Base-by-base conservation (phyloP, 1,140 invertebrate species). In the Aphelinus atriplicis region DNA sequence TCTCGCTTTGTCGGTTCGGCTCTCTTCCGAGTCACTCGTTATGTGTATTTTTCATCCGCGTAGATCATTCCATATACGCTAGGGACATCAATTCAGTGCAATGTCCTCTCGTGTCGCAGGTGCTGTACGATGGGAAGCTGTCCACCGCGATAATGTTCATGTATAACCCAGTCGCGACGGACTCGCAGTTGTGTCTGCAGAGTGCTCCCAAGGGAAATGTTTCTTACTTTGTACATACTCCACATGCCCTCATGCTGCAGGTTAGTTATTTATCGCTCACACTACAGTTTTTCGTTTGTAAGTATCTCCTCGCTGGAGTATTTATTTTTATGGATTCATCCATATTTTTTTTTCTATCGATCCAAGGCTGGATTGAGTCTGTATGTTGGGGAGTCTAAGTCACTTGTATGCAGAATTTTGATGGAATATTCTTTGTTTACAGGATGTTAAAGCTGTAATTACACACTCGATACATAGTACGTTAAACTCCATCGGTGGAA, bases 401-500 rank as follows among this genome's bases (percentile, higher is more conserved):
- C 26, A 26, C 26, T 26, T 26, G 26, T 26, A 26, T 26, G 26
- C 26, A 26, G 26, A 56, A 10, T 67, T 67, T 42, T 48, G 42
- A 51, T 60, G 10, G 53, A 42, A 69, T 50, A 48, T 26, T 64
- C 64, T 7, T 60, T 51, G 9, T 82, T 90, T 91, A 63, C 86
- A 98, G 96, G 97, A 98, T 85, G 98, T 99, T 77, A 99, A 99
- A 91, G 97, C 98, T 78, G 96, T 99, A 76, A 96, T 98, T 82
- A 99, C 98, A 71, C 96, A 99, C 90, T 99, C 98, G 78, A 99
- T 99, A 88, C 97, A 99, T 89, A 97, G 96, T 89, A 99, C 97
- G 4, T 90, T 99, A 78, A 98, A 99, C 89, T 99, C 98, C 53
- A 96, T 99, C 83, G 98, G 98, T 73, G 98, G 98, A 68, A 97